These are phyloP conservation scores for Drosophila athabasca DNA, from an alignment of 1,140 invertebrate genomes.

Conservation along the genomic window DNA sequence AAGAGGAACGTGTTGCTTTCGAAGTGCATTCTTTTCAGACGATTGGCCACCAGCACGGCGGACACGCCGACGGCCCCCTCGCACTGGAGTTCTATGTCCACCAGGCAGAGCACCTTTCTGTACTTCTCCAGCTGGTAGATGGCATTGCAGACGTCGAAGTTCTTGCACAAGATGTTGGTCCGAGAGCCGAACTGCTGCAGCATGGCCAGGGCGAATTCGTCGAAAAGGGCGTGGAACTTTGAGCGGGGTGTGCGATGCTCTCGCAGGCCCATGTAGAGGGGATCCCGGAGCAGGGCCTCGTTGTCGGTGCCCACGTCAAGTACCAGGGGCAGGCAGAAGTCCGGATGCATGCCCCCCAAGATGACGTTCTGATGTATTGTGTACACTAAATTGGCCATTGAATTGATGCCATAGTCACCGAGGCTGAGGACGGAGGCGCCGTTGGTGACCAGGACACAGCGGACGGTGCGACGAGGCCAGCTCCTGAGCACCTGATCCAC, in stretches of 20 bases:
- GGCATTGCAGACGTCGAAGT: constrained; percentile 96
- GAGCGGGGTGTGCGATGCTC: constrained; percentile 92
- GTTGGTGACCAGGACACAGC: constrained; percentile 96
- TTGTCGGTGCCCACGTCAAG: constrained; percentile 97
- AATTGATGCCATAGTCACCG: constrained; percentile 96
- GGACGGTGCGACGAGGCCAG: constrained; percentile 92
- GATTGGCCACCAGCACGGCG: constrained; percentile 92
- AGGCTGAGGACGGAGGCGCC: constrained; percentile 96
- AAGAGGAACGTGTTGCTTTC: constrained; percentile 94
- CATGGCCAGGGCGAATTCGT: constrained; percentile 88
- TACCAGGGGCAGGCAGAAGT: constrained; percentile 93
- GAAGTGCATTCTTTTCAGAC: constrained; percentile 90
- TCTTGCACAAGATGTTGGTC: constrained; percentile 95
- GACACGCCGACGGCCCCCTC: constrained; percentile 95
- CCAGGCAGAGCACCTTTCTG: constrained; percentile 93
- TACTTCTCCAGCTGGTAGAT: constrained; percentile 94
- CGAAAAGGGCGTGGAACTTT: constrained; percentile 96
- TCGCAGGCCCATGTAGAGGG: constrained; percentile 95
- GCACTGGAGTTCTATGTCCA: constrained; percentile 98
- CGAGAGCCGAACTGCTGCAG: constrained; percentile 93
- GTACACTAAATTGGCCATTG: constrained; percentile 97
- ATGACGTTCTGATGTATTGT: constrained; percentile 96
- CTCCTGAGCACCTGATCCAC: constrained; percentile 91
- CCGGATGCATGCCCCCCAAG: constrained; percentile 94
- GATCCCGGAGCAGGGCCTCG: constrained; percentile 92